phyloP scores from a whole-genome alignment of 2,113 vertebrate species.

The Tylochromis polylepis region DNA sequence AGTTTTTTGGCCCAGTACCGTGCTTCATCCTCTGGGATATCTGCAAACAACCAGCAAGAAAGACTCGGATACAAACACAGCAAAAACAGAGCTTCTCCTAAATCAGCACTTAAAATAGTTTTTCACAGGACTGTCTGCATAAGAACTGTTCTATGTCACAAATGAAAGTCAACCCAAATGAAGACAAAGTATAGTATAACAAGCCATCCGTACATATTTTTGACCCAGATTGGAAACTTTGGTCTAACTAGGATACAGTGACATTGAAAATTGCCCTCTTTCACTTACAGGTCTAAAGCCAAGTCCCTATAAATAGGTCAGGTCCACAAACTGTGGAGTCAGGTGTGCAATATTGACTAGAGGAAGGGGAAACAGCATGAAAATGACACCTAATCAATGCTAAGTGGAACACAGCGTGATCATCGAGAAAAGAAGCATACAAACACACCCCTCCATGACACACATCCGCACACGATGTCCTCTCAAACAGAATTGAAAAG shows the following conservation, averaged over 20 bases:
- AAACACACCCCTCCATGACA: not conserved
- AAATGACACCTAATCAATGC: slow-evolving; percentile 63
- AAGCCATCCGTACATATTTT: not conserved
- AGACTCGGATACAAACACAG: slow-evolving; percentile 16
- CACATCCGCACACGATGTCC: not conserved
- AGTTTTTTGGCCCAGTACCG: slow-evolving; percentile 98
- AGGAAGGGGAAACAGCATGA: slow-evolving; percentile 31
- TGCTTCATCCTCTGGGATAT: slow-evolving; percentile 96
- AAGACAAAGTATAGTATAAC: not conserved
- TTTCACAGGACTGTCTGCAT: not conserved
- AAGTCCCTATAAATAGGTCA: slow-evolving; percentile 36
- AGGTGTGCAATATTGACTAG: slow-evolving; percentile 41
- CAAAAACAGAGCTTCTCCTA: not conserved
- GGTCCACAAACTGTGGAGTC: slow-evolving; percentile 32
- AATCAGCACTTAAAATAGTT: not conserved
- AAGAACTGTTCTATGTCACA: not conserved
- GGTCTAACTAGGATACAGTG: not conserved
- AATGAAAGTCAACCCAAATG: not conserved
- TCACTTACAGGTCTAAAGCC: not conserved
- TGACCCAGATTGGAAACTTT: not conserved
- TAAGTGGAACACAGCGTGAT: slow-evolving; percentile 30
- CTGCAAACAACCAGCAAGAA: slow-evolving; percentile 64
- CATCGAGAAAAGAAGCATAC: slow-evolving; percentile 7
- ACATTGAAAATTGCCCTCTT: slow-evolving; percentile 21
- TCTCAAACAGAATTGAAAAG: not conserved